Percentiles rank a stretch among this genome's conserved stretches.
phyloP scores from a whole-genome alignment of 2,888 invertebrate genomes.

The Allophyes oxyacanthae region DNA sequence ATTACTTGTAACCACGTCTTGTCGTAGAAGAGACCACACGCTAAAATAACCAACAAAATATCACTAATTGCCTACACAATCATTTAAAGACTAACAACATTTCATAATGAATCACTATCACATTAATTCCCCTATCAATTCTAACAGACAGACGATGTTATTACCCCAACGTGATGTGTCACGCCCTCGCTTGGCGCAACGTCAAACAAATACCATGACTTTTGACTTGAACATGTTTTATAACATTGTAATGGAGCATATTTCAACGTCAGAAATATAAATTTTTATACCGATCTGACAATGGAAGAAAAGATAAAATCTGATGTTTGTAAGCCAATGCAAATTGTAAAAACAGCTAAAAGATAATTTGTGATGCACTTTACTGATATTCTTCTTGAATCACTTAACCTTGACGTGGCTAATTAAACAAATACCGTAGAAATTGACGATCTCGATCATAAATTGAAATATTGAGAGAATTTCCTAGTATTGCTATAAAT shows the following conservation, averaged over 20 bases:
- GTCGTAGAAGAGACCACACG: constrained; percentile 18
- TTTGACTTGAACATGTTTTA: constrained; percentile 35
- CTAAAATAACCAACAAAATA: constrained; percentile 33
- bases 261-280: constrained; percentile 3
- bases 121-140: constrained; percentile 33
- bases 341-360: not conserved
- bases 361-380: too few relatives aligned
- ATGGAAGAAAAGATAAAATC: not conserved
- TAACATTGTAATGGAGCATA: constrained; percentile 24
- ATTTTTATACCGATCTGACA: not conserved
- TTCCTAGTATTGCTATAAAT: too few relatives aligned
- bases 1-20: not conserved
- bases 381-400: too few relatives aligned
- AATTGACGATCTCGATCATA: too few relatives aligned
- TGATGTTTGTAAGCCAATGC: not conserved
- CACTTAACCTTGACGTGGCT: too few relatives aligned
- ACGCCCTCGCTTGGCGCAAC: constrained; percentile 36
- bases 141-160: constrained; percentile 39
- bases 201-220: constrained; percentile 47
- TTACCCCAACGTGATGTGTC: constrained; percentile 40
- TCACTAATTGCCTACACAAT: constrained; percentile 30
- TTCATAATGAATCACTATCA: constrained; percentile 43
- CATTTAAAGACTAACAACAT: constrained; percentile 35
- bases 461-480: too few relatives aligned
- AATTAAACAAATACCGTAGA: too few relatives aligned